Base-by-base conservation (phyloP, 2,888 invertebrate genomes). In the Eupithecia vulgata region DNA sequence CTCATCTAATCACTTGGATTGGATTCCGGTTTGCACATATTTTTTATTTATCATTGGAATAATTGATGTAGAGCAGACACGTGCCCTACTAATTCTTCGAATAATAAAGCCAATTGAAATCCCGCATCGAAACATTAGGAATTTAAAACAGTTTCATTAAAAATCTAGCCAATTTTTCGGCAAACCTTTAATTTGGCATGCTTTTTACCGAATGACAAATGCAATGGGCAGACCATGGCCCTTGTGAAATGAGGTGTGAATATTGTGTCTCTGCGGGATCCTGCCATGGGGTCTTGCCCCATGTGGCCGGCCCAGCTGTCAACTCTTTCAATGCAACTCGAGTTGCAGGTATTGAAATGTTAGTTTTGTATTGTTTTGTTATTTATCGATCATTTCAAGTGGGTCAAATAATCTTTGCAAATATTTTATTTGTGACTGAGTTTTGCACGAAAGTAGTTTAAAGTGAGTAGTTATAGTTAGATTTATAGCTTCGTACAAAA, bases 211-310 rank as follows among this genome's bases (percentile, higher is more conserved):
- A 69, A 87, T 89, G 89, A 89, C 88, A 90, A 91, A 90, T 88
- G 88, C 84, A 89, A 87, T 88, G 88, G 91, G 88, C 85, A 82
- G 86, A 25, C 57, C 25, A 25, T 52, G 57, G 86, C 84, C 84
- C 86, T 88, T 88, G 93, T 91, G 90, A 92, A 94, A 93, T 93
- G 94, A 94, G 92, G 94, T 94, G 94, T 94, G 94, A 94, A 93
- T 94, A 94, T 94, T 93, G 93, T 89, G 93, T 89, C 92, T 88
- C 93, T 73, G 84, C 90, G 91, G 94, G 94, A 78, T 81, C 83
- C 82, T 79, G 79, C 79, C 73, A 73, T 73, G 81, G 80, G 88
- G 83, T 84, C 85, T 84, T 86, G 82, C 86, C 88, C 87, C 90
- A 83, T 84, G 87, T 88, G 89, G 80, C 48, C 79, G 75, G 82